These are phyloP conservation scores for Chrysina gloriosa DNA, from an alignment of 2,888 invertebrate species.

Conservation along the genomic window DNA sequence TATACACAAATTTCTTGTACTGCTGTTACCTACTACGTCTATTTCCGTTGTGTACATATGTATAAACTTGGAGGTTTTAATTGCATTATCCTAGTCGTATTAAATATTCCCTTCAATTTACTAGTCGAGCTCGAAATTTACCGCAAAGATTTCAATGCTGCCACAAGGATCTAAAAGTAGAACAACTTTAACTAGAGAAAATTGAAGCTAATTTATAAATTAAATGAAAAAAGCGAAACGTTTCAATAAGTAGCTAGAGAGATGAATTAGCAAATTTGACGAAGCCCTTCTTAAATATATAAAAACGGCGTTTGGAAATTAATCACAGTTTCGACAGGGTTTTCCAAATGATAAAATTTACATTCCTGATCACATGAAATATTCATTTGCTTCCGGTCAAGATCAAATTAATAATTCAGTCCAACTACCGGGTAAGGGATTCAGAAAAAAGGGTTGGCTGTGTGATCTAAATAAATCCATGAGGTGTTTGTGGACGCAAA, in stretches of 20 bases:
- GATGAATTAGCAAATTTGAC: slow-evolving; percentile 15
- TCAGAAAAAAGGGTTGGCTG: too few relatives aligned
- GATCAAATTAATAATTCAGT: not conserved
- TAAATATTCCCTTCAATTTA: too few relatives aligned
- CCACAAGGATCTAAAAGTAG: too few relatives aligned
- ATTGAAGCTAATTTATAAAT: not conserved
- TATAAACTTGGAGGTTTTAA: too few relatives aligned
- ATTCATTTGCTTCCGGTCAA: slow-evolving; percentile 1
- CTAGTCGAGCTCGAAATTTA: too few relatives aligned
- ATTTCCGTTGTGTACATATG: too few relatives aligned
- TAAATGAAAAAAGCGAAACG: not conserved
- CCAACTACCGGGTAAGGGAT: too few relatives aligned
- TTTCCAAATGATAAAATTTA: slow-evolving; percentile 7
- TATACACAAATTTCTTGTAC: too few relatives aligned
- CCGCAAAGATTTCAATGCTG: not conserved
- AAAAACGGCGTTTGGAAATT: slow-evolving; percentile 1
- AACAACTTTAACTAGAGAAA: not conserved
- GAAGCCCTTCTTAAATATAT: slow-evolving; percentile 10
- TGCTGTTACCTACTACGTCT: too few relatives aligned
- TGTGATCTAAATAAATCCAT: too few relatives aligned
- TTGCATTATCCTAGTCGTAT: too few relatives aligned
- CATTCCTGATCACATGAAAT: slow-evolving; percentile 29
- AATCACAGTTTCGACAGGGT: not conserved
- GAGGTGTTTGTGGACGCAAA: too few relatives aligned
- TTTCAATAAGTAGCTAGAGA: not conserved